Base-by-base conservation (phyloP, 2,888 invertebrate genomes). In the Apodemia zela region DNA sequence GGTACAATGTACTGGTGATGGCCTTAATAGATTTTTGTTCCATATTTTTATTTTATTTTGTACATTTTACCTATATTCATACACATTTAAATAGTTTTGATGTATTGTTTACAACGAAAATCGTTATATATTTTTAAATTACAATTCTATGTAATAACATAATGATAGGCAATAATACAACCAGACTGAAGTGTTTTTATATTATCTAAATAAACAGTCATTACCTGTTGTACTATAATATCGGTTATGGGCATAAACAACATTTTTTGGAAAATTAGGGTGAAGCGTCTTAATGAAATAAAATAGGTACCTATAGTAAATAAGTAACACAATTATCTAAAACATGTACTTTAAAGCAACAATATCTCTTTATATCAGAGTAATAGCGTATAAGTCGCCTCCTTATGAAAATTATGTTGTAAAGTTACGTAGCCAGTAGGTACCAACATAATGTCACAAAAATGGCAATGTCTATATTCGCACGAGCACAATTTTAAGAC, bases 161-260 rank as follows among this genome's bases (percentile, higher is more conserved):
- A 59, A 69, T 64, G 63, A 63, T 72, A 72, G 69, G 67, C 67
- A 68, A 70, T 68, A 68, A 66, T 66, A 67, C 69, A 67, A 67
- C 66, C 71, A 72, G 71, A 71, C 71, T 69, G 70, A 71, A 67
- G 68, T 69, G 69, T 69, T 70, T 68, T 71, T 72, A 67, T 70
- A 70, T 67, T 67, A 68, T 70, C 71, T 65, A 66, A 68, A 66
- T 65, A 58, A 68, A 71, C 68, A 69, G 66, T 70, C 68, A 66
- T 67, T 61, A 65, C 63, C 65, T 63, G 60, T 59, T 54, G 21
- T 25, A 54, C 58, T 66, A 65, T 59, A 63, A 65, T 59, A 63
- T 65, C 65, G 58, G 65, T 62, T 66, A 64, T 57, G 63, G 65
- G 60, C 64, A 62, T 68, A 61, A 65, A 65, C 65, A 64, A 66